Percentiles rank a stretch among this genome's conserved stretches.
Evolutionary conservation across 2,113 vertebrate species (phyloP).

Genomic region (Ciconia maguari): DNA sequence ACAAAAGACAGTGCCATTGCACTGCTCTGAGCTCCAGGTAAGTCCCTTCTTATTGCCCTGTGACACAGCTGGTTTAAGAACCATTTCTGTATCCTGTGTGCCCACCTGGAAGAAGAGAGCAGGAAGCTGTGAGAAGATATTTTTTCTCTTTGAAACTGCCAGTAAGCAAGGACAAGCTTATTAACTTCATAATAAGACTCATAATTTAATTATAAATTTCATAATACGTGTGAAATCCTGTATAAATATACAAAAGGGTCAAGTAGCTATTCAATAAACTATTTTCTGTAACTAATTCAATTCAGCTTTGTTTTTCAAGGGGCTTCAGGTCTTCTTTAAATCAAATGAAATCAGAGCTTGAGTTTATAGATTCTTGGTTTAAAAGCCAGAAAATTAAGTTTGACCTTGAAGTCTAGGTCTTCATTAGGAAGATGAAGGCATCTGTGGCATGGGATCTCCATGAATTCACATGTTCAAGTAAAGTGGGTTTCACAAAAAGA

Average conservation of each 20-base stretch:
- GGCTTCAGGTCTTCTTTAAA: neutral
- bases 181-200: neutral
- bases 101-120: neutral
- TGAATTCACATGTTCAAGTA: neutral
- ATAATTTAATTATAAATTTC: neutral
- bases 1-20: neutral
- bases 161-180: neutral
- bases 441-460: neutral
- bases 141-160: neutral
- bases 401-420: neutral
- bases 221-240: neutral
- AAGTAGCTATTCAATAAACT: neutral
- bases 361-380: neutral
- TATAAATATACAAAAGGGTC: neutral
- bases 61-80: neutral
- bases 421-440: neutral
- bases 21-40: neutral
- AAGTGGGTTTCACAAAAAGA: neutral
- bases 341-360: neutral
- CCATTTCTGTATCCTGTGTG: neutral
- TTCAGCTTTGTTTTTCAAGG: neutral
- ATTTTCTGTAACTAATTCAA: neutral
- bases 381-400: neutral
- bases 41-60: neutral
- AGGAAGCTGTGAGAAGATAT: neutral